Conservation (phyloP, 2,888 invertebrate species). For the Chrysina gloriosa region DNA sequence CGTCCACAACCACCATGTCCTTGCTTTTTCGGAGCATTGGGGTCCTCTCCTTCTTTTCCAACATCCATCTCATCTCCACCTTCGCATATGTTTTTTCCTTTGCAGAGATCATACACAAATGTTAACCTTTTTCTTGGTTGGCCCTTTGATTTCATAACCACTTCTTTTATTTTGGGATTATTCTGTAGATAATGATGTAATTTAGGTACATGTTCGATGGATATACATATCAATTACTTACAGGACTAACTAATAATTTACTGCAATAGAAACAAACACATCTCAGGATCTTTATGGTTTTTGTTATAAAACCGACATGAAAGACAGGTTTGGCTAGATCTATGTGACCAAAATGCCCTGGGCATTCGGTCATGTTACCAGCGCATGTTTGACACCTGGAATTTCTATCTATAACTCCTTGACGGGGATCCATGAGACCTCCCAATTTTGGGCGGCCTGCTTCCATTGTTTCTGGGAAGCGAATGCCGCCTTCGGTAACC, state of each 20-base stretch:
- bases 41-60: conserved; percentile 79
- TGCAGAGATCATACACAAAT: conserved; percentile 97
- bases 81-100: conserved; percentile 97
- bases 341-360: conserved; percentile 99
- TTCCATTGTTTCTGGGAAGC: conserved; percentile 98
- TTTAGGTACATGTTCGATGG: neutral
- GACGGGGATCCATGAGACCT: conserved; percentile 99
- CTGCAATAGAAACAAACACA: conserved; percentile 99
- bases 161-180: conserved; percentile 93
- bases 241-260: conserved; percentile 93
- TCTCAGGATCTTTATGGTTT: conserved; percentile 96
- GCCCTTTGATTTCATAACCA: conserved; percentile 95
- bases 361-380: conserved; percentile 98
- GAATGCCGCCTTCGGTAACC: conserved; percentile 96
- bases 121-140: conserved; percentile 94
- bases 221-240: conserved; percentile 67
- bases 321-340: conserved; percentile 98
- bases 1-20: conserved; percentile 97
- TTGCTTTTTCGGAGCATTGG: conserved; percentile 68
- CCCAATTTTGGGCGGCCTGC: conserved; percentile 97
- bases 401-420: conserved; percentile 95
- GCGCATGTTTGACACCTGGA: conserved; percentile 96
- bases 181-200: conserved; percentile 78
- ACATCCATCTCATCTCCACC: conserved; percentile 98
- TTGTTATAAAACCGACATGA: conserved; percentile 97